Conservation (phyloP, 1,140 invertebrate species). For the Acyrthosiphon pisum region DNA sequence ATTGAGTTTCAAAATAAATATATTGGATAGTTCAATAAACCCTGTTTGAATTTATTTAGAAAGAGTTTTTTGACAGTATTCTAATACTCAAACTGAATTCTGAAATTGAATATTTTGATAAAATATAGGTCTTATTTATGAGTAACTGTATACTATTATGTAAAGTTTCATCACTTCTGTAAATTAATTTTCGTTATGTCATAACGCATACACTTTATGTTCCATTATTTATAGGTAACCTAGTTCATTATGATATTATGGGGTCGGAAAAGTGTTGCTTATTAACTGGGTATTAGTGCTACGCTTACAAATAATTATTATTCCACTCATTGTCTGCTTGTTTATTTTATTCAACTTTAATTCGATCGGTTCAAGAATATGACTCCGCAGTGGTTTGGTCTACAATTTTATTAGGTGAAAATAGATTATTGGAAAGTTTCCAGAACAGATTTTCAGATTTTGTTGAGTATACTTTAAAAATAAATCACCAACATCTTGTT, state of each 20-base stretch:
- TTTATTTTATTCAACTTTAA: slow-evolving; percentile 16
- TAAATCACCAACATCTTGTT: not conserved
- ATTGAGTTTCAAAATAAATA: not conserved
- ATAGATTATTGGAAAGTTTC: slow-evolving; percentile 6
- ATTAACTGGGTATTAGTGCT: not conserved
- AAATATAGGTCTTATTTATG: not conserved
- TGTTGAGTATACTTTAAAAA: not conserved
- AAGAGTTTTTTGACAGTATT: not conserved
- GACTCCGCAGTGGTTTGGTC: not conserved
- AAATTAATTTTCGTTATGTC: no score
- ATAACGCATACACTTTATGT: no score
- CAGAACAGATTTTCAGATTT: not conserved
- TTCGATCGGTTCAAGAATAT: not conserved
- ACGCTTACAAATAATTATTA: not conserved
- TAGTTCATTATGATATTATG: not conserved
- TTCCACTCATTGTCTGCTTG: not conserved
- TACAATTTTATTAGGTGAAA: not conserved
- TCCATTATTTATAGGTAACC: not conserved
- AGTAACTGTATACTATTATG: not conserved
- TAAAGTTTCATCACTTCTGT: not conserved
- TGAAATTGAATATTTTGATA: not conserved
- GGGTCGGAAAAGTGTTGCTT: not conserved
- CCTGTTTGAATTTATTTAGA: not conserved
- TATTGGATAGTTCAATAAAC: not conserved
- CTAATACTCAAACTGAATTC: not conserved